Conservation (phyloP, 1,140 invertebrate genomes). For the Anagrus nilaparvatae region DNA sequence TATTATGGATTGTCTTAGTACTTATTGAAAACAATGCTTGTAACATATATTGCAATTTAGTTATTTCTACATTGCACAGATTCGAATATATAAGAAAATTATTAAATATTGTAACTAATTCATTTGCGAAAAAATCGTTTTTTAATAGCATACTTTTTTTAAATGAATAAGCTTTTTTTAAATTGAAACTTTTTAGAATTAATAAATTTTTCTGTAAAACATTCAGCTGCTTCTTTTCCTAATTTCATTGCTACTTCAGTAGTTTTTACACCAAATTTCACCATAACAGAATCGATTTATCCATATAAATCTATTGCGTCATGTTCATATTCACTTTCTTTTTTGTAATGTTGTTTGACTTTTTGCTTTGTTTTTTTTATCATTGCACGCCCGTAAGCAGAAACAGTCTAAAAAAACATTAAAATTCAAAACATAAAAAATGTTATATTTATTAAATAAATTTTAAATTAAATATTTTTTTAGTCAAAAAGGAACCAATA, state of each 20-base stretch:
- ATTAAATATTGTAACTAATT: too few species aligned
- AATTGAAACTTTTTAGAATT: conserved; percentile 98
- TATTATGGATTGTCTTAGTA: too few species aligned
- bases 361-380: conserved; percentile 94
- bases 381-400: conserved; percentile 96
- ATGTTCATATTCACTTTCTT: conserved; percentile 81
- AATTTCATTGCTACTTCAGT: conserved; percentile 93
- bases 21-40: too few species aligned
- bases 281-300: conserved; percentile 99
- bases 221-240: conserved; percentile 87
- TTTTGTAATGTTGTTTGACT: conserved; percentile 78
- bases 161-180: conserved; percentile 99
- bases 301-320: conserved; percentile 94
- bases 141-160: conserved; percentile 95
- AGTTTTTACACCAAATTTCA: conserved; percentile 91
- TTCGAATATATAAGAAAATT: too few species aligned
- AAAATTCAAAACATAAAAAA: too few species aligned
- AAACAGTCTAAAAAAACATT: conserved; percentile 70
- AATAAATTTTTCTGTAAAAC: conserved; percentile 86
- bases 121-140: too few species aligned
- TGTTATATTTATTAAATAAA: conserved; percentile 7
- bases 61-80: too few species aligned
- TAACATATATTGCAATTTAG: too few species aligned
- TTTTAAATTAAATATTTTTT: neutral
- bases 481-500: too few species aligned